phyloP scores from a whole-genome alignment of 2,113 vertebrate genomes.

The Calonectris borealis region DNA sequence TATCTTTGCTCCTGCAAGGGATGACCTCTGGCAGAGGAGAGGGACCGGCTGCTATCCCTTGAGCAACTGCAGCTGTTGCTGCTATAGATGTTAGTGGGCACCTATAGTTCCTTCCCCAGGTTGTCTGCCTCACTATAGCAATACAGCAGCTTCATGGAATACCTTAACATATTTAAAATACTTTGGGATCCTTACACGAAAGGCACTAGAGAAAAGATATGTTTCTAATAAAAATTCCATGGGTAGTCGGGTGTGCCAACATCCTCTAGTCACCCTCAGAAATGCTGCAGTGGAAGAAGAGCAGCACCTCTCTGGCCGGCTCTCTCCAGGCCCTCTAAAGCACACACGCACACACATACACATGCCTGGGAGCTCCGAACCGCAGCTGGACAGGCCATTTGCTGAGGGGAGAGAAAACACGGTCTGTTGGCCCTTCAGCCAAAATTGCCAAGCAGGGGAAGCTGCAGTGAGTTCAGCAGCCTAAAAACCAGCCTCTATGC shows the following conservation, averaged over 20 bases:
- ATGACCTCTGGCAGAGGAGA: background rate
- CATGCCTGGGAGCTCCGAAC: background rate
- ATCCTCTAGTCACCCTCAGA: background rate
- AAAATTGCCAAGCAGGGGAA: background rate
- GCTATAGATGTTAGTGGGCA: background rate
- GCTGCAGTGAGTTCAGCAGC: background rate
- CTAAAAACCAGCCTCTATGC: background rate
- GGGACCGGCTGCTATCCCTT: background rate
- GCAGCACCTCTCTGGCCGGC: background rate
- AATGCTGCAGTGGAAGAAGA: background rate
- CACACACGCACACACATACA: rapidly evolving
- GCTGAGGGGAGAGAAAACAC: background rate
- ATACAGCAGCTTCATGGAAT: background rate
- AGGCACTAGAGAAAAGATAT: background rate
- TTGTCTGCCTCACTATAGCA: background rate
- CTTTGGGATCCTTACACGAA: background rate
- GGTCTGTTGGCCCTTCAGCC: background rate
- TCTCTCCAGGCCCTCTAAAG: background rate
- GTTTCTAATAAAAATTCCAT: background rate
- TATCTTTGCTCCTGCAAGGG: background rate
- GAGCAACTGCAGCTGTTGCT: background rate
- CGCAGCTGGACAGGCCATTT: background rate
- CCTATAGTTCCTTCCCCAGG: background rate
- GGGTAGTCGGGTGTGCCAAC: background rate
- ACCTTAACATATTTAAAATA: background rate